Conservation (phyloP, 2,888 invertebrate species). For the Lycophotia porphyrea region DNA sequence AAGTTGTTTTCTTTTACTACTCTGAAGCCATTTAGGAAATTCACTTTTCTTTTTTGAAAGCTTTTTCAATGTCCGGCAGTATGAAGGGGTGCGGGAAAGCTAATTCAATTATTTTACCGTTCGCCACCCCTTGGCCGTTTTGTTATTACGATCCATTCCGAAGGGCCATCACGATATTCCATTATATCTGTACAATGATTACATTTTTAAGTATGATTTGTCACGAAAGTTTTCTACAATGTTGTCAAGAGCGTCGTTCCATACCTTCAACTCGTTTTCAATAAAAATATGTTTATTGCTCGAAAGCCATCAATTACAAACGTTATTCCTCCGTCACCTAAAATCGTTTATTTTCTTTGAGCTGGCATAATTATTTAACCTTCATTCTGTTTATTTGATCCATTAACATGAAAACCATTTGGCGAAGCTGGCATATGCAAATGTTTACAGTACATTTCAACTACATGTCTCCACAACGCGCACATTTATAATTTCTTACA, state of each 20-base stretch:
- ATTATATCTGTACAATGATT: slow-evolving; percentile 58
- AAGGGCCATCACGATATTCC: slow-evolving; percentile 61
- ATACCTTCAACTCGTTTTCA: slow-evolving; percentile 23
- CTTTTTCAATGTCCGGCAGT: slow-evolving; percentile 52
- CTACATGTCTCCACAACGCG: slow-evolving; percentile 55
- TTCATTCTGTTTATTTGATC: slow-evolving; percentile 73
- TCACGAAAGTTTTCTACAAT: slow-evolving; percentile 57
- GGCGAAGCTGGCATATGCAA: slow-evolving; percentile 67
- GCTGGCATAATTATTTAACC: slow-evolving; percentile 71
- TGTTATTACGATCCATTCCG: slow-evolving; percentile 60
- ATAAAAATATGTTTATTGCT: slow-evolving; percentile 35
- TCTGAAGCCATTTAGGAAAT: slow-evolving; percentile 43
- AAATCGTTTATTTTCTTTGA: slow-evolving; percentile 65
- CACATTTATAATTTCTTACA: slow-evolving; percentile 49
- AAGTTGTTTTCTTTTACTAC: slow-evolving; percentile 25
- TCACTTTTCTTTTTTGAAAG: slow-evolving; percentile 46
- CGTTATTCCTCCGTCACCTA: slow-evolving; percentile 39
- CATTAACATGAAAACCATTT: slow-evolving; percentile 73
- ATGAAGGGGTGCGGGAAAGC: slow-evolving; percentile 67
- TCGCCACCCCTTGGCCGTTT: slow-evolving; percentile 68
- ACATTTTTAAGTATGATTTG: slow-evolving; percentile 59
- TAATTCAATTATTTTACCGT: slow-evolving; percentile 74
- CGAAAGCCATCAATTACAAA: slow-evolving; percentile 39
- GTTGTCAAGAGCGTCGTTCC: slow-evolving; percentile 1
- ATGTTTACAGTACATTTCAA: slow-evolving; percentile 70